These are phyloP conservation scores for Amiota mariae DNA, from an alignment of 2,888 invertebrate genomes.

Conservation along the genomic window DNA sequence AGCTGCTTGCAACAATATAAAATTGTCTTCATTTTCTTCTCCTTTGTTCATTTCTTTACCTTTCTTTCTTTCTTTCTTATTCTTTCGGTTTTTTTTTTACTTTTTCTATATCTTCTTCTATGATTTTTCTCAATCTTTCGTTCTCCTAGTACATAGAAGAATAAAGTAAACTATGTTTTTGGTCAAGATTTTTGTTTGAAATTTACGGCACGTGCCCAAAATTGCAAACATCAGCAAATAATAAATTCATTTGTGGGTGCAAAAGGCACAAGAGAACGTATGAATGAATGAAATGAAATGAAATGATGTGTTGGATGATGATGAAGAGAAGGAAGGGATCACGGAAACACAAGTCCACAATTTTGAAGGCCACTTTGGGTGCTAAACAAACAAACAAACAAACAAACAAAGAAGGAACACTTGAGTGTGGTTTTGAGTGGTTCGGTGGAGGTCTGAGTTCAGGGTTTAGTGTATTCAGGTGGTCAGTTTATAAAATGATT, in stretches of 20 bases:
- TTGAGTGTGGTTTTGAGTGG: not conserved
- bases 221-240: conserved; percentile 70
- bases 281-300: not conserved
- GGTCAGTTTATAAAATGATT: conserved; percentile 52
- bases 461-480: not conserved
- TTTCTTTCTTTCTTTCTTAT: no score
- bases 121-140: no score
- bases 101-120: no score
- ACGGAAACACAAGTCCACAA: no score
- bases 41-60: no score
- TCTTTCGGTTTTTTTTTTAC: no score
- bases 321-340: no score
- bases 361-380: conserved; percentile 29
- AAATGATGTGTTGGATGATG: conserved; percentile 22
- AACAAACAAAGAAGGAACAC: not conserved
- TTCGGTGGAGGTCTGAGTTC: not conserved
- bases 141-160: no score
- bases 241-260: conserved; percentile 61
- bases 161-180: conserved; percentile 46
- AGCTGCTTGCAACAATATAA: no score
- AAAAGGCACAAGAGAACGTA: conserved; percentile 14
- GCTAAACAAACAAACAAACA: conserved; percentile 35
- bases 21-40: no score
- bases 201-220: conserved; percentile 67
- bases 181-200: conserved; percentile 49